A percentile compares a stretch with the other conserved stretches of the same genome.
phyloP scores from a whole-genome alignment of 2,113 vertebrate genomes.

The Narcine bancroftii region DNA sequence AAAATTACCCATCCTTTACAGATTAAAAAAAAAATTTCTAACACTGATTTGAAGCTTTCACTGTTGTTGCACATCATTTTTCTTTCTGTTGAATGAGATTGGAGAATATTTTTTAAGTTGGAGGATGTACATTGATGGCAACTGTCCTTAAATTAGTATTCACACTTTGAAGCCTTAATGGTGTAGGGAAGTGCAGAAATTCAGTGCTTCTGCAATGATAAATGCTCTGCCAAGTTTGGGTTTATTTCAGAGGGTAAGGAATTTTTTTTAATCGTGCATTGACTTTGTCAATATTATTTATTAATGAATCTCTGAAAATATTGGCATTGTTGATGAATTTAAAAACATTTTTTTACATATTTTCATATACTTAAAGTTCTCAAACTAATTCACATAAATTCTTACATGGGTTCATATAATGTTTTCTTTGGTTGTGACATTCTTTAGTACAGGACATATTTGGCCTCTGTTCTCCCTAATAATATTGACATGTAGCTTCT shows the following conservation, averaged over 20 bases:
- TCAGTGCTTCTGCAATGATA: neutral
- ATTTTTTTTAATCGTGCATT: neutral
- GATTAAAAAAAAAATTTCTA: neutral
- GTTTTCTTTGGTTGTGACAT: neutral
- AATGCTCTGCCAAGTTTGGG: neutral
- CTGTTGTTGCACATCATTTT: neutral
- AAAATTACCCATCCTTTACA: neutral
- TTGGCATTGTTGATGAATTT: too few species aligned
- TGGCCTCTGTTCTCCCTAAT: neutral
- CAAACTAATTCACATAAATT: neutral
- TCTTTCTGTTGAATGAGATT: neutral
- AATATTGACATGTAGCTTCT: neutral
- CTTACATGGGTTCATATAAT: neutral
- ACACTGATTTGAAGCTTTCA: neutral
- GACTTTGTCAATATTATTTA: neutral
- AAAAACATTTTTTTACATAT: too few species aligned
- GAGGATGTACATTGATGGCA: neutral
- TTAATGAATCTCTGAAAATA: too few species aligned
- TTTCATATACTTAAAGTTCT: neutral
- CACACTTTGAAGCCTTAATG: neutral
- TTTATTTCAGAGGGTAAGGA: neutral
- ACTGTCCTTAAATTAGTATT: neutral
- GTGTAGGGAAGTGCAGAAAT: neutral
- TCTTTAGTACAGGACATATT: neutral
- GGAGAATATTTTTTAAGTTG: neutral